Conservation (phyloP, 1,140 invertebrate genomes). For the Nylanderia fulva region DNA sequence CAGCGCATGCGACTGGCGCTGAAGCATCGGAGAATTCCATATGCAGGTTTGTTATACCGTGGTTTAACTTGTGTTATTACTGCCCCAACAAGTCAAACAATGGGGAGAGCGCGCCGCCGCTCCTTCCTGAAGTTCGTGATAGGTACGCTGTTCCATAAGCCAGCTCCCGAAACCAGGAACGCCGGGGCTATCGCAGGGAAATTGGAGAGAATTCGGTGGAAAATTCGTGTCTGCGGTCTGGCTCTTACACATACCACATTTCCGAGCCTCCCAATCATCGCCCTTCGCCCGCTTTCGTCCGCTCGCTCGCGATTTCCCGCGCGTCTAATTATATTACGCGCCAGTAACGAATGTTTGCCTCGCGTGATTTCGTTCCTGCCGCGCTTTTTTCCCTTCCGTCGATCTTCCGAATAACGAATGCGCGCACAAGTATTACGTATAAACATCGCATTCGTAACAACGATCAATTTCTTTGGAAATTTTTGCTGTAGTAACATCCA, state of each 20-base stretch:
- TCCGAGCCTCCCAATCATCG: slow-evolving; percentile 51
- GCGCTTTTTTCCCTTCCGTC: slow-evolving; percentile 12
- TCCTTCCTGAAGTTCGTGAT: slow-evolving; percentile 66
- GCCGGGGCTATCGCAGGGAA: slow-evolving; percentile 59
- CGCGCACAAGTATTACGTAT: slow-evolving; percentile 21
- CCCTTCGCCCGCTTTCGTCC: slow-evolving; percentile 26
- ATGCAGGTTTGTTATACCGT: slow-evolving; percentile 67
- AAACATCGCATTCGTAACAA: slow-evolving; percentile 17
- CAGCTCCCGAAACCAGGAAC: slow-evolving; percentile 65
- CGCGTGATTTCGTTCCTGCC: slow-evolving; percentile 51
- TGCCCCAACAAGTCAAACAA: slow-evolving; percentile 70
- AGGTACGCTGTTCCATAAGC: slow-evolving; percentile 77
- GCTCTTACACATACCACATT: slow-evolving; percentile 58
- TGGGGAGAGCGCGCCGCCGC: slow-evolving; percentile 47
- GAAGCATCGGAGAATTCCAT: slow-evolving; percentile 64
- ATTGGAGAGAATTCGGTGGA: slow-evolving; percentile 66
- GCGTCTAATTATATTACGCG: slow-evolving; percentile 65
- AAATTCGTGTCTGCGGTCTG: slow-evolving; percentile 63
- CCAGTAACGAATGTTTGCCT: slow-evolving; percentile 64
- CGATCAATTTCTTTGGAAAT: slow-evolving; percentile 33
- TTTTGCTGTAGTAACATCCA: neutral
- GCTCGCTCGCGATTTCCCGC: slow-evolving; percentile 43
- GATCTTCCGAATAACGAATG: slow-evolving; percentile 43
- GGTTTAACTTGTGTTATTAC: slow-evolving; percentile 72
- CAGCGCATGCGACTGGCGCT: slow-evolving; percentile 54